Evolutionary conservation across 2,888 invertebrate species (phyloP).

Genomic region (Trachelus troglodyta): DNA sequence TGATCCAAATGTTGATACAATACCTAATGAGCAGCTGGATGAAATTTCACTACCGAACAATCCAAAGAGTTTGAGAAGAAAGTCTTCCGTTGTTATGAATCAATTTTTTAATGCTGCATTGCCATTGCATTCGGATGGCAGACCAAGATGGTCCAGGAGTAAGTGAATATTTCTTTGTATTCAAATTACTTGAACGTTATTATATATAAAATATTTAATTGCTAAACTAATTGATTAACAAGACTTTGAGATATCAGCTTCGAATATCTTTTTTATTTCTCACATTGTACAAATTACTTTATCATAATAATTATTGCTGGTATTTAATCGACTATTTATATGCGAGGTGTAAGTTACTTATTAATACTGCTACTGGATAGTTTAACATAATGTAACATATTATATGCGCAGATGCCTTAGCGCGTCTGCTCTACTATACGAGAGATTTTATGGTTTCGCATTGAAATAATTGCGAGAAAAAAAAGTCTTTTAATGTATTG

Average conservation of each 20-base stretch:
- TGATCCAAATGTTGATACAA: conserved; percentile 32
- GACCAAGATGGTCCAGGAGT: conserved; percentile 66
- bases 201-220: not conserved
- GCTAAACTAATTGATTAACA: too few relatives aligned
- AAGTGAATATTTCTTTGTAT: conserved; percentile 49
- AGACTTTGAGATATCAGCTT: too few relatives aligned
- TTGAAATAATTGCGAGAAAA: not conserved
- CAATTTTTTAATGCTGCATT: conserved; percentile 67
- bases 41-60: conserved; percentile 37
- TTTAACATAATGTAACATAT: not conserved
- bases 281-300: too few relatives aligned
- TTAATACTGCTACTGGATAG: not conserved
- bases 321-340: not conserved
- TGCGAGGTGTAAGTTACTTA: not conserved
- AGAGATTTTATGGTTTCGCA: not conserved
- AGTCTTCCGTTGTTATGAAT: conserved; percentile 64
- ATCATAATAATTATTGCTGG: too few relatives aligned
- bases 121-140: conserved; percentile 61
- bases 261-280: too few relatives aligned
- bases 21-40: conserved; percentile 22
- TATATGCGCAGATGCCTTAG: not conserved
- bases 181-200: not conserved
- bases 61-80: conserved; percentile 60
- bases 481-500: not conserved
- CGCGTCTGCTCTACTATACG: not conserved